phyloP scores from a whole-genome alignment of 2,888 invertebrate genomes.

The Hermaeophaga mercurialis region DNA sequence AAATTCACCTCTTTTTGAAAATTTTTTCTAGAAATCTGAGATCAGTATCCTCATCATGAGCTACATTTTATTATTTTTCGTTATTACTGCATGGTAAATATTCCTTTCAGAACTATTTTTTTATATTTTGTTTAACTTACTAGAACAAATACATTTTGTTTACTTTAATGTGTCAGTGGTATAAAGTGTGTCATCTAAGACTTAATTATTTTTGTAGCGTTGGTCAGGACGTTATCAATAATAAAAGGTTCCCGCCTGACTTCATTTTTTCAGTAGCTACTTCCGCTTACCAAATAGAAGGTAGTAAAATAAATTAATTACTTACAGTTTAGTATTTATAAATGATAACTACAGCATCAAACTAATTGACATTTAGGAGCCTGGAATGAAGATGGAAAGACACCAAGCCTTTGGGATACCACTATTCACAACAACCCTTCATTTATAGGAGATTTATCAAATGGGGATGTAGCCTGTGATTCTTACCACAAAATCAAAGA shows the following conservation, averaged over 20 bases:
- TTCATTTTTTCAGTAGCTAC: slow-evolving; percentile 43
- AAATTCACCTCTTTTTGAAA: too few species aligned
- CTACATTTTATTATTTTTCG: background rate
- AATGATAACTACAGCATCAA: background rate
- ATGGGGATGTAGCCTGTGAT: slow-evolving; percentile 69
- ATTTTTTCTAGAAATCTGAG: too few species aligned
- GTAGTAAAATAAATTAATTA: too few species aligned
- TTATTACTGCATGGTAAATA: background rate
- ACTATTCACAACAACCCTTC: slow-evolving; percentile 57
- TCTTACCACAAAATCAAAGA: slow-evolving; percentile 69
- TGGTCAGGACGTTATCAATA: slow-evolving; percentile 12
- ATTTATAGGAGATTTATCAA: slow-evolving; percentile 60
- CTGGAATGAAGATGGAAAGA: slow-evolving; percentile 53
- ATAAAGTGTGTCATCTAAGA: too few species aligned
- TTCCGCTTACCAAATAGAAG: slow-evolving; percentile 48
- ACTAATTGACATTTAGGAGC: slow-evolving; percentile 39
- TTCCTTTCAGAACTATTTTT: too few species aligned
- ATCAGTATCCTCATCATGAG: too few species aligned
- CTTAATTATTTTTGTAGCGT: too few species aligned
- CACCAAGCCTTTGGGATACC: slow-evolving; percentile 61
- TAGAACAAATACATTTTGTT: too few species aligned
- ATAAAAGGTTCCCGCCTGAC: slow-evolving; percentile 36
- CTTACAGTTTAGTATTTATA: background rate
- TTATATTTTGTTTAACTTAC: too few species aligned
- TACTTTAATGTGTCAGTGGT: too few species aligned